These are phyloP conservation scores for Oopsacas minuta DNA, from an alignment of 37 sponge, comb jelly and placozoan genomes.

Conservation along the genomic window DNA sequence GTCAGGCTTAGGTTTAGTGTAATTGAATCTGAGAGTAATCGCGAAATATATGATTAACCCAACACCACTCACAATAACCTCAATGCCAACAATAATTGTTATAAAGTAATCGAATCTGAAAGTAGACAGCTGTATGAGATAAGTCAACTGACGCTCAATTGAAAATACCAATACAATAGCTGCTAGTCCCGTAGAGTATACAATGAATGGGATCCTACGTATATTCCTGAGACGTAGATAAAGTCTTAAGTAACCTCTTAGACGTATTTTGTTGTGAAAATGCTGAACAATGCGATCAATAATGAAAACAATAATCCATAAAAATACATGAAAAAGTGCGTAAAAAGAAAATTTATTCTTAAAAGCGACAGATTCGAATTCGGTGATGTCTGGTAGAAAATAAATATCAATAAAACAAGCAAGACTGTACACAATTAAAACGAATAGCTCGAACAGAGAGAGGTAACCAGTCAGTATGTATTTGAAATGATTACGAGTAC, in stretches of 20 bases:
- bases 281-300: conserved; percentile 44
- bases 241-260: conserved; percentile 64
- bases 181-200: conserved; percentile 36
- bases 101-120: not conserved
- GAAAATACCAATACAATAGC: not conserved
- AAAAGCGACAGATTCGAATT: not conserved
- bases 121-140: not conserved
- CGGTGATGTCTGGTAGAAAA: not conserved
- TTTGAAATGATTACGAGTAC: not conserved
- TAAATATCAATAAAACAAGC: conserved; percentile 16
- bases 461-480: not conserved
- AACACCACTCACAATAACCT: not conserved
- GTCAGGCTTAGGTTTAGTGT: not conserved
- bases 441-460: not conserved
- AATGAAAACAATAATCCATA: conserved; percentile 25
- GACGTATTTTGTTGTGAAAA: conserved; percentile 43
- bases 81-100: not conserved
- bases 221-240: conserved; percentile 52
- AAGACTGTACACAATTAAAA: not conserved
- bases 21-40: not conserved
- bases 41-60: not conserved
- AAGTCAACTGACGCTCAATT: not conserved
- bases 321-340: conserved; percentile 18
- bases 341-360: conserved; percentile 18
- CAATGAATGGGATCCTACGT: conserved; percentile 51